phyloP scores from a whole-genome alignment of 2,113 vertebrate species.

The Turnix velox region DNA sequence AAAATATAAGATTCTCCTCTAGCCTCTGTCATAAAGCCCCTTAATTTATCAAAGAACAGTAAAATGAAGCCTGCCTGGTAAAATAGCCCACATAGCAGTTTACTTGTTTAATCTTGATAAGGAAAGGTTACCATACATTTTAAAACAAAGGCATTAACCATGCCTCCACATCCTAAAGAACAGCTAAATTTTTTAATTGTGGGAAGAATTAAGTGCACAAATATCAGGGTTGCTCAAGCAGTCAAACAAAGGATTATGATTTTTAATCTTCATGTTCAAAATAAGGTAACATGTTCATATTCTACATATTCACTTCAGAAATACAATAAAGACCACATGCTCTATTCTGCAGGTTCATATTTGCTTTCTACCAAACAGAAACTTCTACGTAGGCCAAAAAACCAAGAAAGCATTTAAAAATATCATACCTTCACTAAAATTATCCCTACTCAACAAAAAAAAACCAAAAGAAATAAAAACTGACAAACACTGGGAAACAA shows the following conservation, averaged over 20 bases:
- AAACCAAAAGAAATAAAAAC: neutral
- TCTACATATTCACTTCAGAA: neutral
- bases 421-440: neutral
- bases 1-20: neutral
- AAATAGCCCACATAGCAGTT: neutral
- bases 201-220: neutral
- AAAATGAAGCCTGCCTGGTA: neutral
- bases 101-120: neutral
- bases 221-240: neutral
- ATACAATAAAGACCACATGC: neutral
- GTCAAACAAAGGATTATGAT: neutral
- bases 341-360: neutral
- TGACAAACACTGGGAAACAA: neutral
- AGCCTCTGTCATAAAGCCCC: neutral
- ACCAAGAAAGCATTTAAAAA: neutral
- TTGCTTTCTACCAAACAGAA: neutral
- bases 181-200: neutral
- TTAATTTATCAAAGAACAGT: neutral
- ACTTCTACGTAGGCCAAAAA: neutral
- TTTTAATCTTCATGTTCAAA: neutral
- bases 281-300: neutral
- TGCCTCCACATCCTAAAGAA: neutral
- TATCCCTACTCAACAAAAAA: neutral
- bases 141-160: neutral
- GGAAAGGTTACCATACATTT: neutral